phyloP scores from a whole-genome alignment of 2,797 vertebrate genomes.

The Bovichtus diacanthus region DNA sequence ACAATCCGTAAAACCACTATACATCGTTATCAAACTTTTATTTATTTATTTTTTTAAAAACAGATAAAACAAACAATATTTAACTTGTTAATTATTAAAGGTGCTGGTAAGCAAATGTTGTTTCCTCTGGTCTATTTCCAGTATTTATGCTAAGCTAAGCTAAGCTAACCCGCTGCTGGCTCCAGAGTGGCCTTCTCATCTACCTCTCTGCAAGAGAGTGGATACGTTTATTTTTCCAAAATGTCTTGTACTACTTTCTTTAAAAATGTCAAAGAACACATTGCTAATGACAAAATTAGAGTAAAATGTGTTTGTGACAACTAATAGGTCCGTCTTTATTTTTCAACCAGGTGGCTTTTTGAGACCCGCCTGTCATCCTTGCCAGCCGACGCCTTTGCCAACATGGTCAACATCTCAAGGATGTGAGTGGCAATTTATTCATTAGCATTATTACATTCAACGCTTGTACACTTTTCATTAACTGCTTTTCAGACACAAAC shows the following conservation, averaged over 20 bases:
- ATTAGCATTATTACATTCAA: slow-evolving; percentile 2
- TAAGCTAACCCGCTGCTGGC: background rate
- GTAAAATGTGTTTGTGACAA: slow-evolving; percentile 4
- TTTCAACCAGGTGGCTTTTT: slow-evolving; percentile 88
- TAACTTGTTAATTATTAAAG: background rate
- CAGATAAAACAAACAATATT: background rate
- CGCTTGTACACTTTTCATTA: slow-evolving; percentile 14
- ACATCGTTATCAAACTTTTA: background rate
- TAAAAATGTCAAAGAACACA: background rate
- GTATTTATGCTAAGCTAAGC: slow-evolving; percentile 1
- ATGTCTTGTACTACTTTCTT: background rate
- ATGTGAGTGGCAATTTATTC: slow-evolving; percentile 88
- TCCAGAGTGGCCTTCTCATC: background rate
- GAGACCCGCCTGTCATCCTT: slow-evolving; percentile 91
- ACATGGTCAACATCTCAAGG: slow-evolving; percentile 92
- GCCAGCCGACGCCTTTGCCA: slow-evolving; percentile 88
- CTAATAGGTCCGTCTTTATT: slow-evolving; percentile 11
- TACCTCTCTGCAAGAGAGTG: background rate
- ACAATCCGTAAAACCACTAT: background rate
- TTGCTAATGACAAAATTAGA: background rate
- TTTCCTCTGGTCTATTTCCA: background rate
- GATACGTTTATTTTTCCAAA: background rate
- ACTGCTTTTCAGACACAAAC: slow-evolving; percentile 1
- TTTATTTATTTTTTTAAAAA: background rate
- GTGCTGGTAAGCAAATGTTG: background rate